Evolutionary conservation across 2,888 invertebrate genomes (phyloP), one percentile per base, ranked within the genome.

Genomic region (Lottia scabra): DNA sequence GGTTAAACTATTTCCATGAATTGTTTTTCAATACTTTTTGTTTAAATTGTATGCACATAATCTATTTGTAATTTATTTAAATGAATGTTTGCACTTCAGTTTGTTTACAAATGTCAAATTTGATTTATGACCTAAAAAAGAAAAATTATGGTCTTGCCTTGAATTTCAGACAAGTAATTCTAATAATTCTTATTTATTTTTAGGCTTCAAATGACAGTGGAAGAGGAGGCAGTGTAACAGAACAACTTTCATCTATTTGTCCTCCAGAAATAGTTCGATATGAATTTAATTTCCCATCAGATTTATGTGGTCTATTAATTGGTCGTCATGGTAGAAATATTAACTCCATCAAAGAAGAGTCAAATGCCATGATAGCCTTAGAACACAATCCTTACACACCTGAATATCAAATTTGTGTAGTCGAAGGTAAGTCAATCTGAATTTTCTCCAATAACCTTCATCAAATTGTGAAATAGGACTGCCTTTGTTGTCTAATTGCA

Each of bases 261-360:
- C 73, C 13, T 30, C 74, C 3, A 67, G 66, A 46, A 93, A 80
- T 92, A 95, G 85, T 93, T 94, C 63, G 79, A 6, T 89, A 88
- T 72, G 87, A 90, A 76, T 90, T 90, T 80, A 89, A 89, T 76
- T 87, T 91, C 72, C 90, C 90, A 3, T 84, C 88, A 65, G 86
- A 91, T 72, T 91, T 96, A 78, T 95, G 96, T 74, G 97, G 97
- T 23, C 93, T 94, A 73, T 91, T 98, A 81, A 97, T 97, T 88
- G 98, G 98, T 62, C 93, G 93, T 83, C 93, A 93, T 82, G 96
- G 96, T 63, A 91, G 92, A 62, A 94, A 94, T 90, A 93, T 98
- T n/a, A 93, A 94, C 78, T 92, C 92, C 84, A 94, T 91, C 62
- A 95, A 95, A 88, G 91, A 92, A 44, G 93, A 93, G 87, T 94